Evolutionary conservation across 2,888 invertebrate species (phyloP).

Genomic region (Pteria penguin): DNA sequence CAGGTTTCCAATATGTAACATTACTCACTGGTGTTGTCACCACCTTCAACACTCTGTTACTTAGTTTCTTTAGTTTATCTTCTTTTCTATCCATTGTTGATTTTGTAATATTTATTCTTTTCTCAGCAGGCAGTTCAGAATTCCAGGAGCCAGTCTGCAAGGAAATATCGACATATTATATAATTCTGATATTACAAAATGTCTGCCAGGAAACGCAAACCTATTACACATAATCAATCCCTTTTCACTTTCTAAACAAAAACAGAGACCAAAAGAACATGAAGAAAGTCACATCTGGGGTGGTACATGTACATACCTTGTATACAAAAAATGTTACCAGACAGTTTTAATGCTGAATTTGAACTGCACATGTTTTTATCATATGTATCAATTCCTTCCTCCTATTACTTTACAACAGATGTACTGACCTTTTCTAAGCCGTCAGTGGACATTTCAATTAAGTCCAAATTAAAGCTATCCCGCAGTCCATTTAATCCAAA

Average conservation of each 20-base stretch:
- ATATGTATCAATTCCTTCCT: neutral
- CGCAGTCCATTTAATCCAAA: constrained; percentile 90
- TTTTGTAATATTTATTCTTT: constrained; percentile 67
- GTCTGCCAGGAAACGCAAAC: neutral
- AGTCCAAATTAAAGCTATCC: constrained; percentile 90
- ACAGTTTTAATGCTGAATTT: too few relatives aligned
- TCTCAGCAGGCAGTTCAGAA: constrained; percentile 20
- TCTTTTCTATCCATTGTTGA: constrained; percentile 47
- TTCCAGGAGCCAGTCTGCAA: constrained; percentile 70
- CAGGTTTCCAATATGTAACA: too few relatives aligned
- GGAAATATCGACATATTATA: neutral
- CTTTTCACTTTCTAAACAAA: too few relatives aligned
- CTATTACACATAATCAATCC: too few relatives aligned
- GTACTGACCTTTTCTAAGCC: constrained; percentile 71
- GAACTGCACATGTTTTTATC: neutral
- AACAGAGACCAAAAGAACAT: too few relatives aligned
- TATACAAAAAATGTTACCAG: too few relatives aligned
- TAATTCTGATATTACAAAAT: neutral
- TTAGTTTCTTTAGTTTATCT: constrained; percentile 54
- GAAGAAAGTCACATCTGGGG: too few relatives aligned
- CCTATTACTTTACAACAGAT: neutral
- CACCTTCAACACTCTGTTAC: constrained; percentile 76
- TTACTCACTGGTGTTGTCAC: constrained; percentile 78
- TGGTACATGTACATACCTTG: too few relatives aligned
- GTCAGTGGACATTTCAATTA: constrained; percentile 68